Conservation (phyloP, 2,113 vertebrate species). For the Eubucco bourcierii region DNA sequence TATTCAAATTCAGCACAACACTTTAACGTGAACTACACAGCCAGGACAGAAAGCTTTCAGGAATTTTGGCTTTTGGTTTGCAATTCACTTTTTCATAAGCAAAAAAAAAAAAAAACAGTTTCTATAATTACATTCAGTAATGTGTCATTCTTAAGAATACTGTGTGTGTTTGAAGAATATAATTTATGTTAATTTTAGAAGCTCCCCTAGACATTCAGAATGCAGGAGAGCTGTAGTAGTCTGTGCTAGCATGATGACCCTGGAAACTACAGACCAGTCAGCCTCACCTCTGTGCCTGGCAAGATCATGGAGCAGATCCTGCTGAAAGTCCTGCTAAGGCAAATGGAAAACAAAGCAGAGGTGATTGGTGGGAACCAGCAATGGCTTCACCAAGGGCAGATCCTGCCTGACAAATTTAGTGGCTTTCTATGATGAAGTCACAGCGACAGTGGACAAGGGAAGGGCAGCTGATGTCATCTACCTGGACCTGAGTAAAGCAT, state of each 20-base stretch:
- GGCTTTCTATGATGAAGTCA: too few relatives aligned
- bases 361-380: too few relatives aligned
- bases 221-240: background rate
- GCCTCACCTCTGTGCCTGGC: too few relatives aligned
- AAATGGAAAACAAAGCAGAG: too few relatives aligned
- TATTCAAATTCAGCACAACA: background rate
- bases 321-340: too few relatives aligned
- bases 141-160: background rate
- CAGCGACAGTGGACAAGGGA: too few relatives aligned
- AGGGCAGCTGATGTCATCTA: too few relatives aligned
- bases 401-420: too few relatives aligned
- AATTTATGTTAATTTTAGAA: background rate
- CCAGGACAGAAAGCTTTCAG: background rate
- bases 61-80: background rate
- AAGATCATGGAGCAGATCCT: too few relatives aligned
- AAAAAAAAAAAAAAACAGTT: background rate
- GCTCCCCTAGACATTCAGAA: background rate
- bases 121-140: background rate
- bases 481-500: too few relatives aligned
- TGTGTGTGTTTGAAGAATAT: background rate
- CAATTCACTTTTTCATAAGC: background rate
- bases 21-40: background rate
- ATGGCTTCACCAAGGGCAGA: too few relatives aligned
- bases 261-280: too few relatives aligned
- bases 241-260: background rate